These are phyloP conservation scores for Chydorus sphaericus DNA, from an alignment of 2,888 invertebrate species.

Conservation along the genomic window DNA sequence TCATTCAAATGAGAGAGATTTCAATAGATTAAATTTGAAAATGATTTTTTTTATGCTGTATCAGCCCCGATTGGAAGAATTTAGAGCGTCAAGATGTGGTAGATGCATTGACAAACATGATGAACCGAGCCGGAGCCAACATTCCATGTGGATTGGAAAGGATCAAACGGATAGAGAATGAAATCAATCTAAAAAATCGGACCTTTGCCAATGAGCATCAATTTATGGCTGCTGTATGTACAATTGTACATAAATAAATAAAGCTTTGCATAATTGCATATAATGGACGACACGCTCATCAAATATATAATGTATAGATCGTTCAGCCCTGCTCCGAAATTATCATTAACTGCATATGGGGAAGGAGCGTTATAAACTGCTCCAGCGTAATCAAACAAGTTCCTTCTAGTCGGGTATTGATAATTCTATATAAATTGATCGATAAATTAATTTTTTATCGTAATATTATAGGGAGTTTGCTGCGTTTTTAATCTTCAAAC, in stretches of 20 bases:
- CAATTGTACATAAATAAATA: no score
- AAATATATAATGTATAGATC: neutral
- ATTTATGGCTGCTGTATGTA: conserved; percentile 1
- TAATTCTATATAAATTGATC: no score
- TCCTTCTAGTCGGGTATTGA: conserved; percentile 4
- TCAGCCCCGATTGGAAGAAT: no score
- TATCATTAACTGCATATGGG: conserved; percentile 2
- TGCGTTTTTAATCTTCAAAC: conserved; percentile 6
- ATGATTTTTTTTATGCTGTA: no score
- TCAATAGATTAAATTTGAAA: no score
- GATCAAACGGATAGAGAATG: neutral
- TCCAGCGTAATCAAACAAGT: neutral
- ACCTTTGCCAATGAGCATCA: neutral
- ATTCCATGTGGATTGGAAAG: neutral
- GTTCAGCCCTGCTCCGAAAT: conserved; percentile 2
- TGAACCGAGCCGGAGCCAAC: neutral
- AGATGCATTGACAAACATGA: neutral
- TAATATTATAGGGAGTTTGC: conserved; percentile 9
- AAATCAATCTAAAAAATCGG: neutral
- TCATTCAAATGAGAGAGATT: no score
- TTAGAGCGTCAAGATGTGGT: neutral
- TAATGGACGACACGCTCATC: no score
- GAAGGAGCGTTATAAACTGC: neutral
- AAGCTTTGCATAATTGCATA: no score
- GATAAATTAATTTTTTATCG: no score